phyloP scores from a whole-genome alignment of 64 coral and sea anemone genomes.

The Porites lutea region DNA sequence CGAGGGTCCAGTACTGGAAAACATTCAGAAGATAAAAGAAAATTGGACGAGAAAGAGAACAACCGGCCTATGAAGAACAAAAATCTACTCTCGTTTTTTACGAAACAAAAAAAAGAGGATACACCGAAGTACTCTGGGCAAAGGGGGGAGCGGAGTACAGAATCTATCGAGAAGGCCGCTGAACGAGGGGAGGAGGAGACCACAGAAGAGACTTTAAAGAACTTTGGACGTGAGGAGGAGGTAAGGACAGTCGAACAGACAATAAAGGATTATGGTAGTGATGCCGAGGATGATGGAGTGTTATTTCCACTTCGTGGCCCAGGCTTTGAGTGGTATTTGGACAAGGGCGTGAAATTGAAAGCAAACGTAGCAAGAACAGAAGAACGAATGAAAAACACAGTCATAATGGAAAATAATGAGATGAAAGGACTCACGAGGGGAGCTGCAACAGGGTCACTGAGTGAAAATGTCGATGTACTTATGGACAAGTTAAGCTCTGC shows the following conservation, averaged over 20 bases:
- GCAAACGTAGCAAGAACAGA: constrained; percentile 28
- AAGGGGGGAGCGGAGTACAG: not conserved
- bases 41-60: not conserved
- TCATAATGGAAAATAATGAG: constrained; percentile 12
- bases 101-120: not conserved
- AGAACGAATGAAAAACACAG: not conserved
- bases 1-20: not conserved
- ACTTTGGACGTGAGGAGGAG: not conserved
- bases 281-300: not conserved
- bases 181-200: not conserved
- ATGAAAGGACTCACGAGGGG: not conserved
- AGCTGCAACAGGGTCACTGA: constrained; percentile 20
- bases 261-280: no score
- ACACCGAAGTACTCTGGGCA: not conserved
- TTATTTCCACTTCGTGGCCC: constrained; percentile 47
- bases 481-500: constrained; percentile 24
- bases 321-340: constrained; percentile 49
- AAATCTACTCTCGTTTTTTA: not conserved
- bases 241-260: not conserved
- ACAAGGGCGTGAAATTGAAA: constrained; percentile 23
- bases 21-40: not conserved
- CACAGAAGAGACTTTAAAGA: not conserved
- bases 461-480: constrained; percentile 14
- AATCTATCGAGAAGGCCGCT: not conserved
- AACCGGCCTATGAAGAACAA: not conserved